Conservation (phyloP, 2,888 invertebrate species). For the Epinotia nisella region DNA sequence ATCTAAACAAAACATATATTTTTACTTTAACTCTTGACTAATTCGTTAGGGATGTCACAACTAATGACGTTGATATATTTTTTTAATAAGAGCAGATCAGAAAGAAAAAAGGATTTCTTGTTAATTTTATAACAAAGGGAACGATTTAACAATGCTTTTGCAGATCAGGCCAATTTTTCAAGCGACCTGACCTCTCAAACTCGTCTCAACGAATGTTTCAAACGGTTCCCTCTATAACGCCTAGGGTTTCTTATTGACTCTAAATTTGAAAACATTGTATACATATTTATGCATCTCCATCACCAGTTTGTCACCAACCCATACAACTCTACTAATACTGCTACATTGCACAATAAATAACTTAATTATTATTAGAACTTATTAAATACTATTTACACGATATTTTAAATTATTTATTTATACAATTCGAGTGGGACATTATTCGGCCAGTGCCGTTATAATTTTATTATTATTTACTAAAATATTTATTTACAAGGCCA, state of each 20-base stretch:
- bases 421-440: conserved; percentile 70
- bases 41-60: background rate
- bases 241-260: background rate
- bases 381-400: conserved; percentile 53
- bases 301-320: conserved; percentile 62
- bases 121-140: too few relatives aligned
- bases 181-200: too few relatives aligned
- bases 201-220: too few relatives aligned
- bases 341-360: conserved; percentile 85
- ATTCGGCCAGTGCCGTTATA: conserved; percentile 54
- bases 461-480: conserved; percentile 33
- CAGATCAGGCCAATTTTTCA: too few relatives aligned
- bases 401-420: conserved; percentile 57
- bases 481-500: conserved; percentile 46
- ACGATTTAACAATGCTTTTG: too few relatives aligned
- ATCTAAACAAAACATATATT: too few relatives aligned
- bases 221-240: too few relatives aligned
- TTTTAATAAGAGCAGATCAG: too few relatives aligned
- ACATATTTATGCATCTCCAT: conserved; percentile 2
- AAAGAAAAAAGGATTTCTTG: too few relatives aligned
- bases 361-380: conserved; percentile 61
- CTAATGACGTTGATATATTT: background rate
- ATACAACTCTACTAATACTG: conserved; percentile 74
- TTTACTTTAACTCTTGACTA: background rate
- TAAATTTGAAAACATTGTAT: background rate